A percentile compares a stretch with the other conserved stretches of the same genome.
Evolutionary conservation across 2,113 vertebrate genomes (phyloP).

Genomic region (Nibea coibor): DNA sequence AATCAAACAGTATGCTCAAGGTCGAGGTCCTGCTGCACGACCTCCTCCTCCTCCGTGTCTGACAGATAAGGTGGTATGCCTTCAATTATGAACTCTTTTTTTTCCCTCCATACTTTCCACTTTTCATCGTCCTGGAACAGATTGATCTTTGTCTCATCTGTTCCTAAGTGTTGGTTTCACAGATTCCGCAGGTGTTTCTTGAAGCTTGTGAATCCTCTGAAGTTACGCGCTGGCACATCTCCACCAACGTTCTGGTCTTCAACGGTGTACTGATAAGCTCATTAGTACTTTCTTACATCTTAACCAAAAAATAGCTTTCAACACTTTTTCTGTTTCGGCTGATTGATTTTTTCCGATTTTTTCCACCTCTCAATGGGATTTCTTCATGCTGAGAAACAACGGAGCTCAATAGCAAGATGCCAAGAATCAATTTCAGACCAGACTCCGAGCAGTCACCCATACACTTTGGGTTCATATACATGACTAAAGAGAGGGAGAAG

Average conservation of each 20-base stretch:
- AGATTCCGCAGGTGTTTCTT: neutral
- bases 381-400: neutral
- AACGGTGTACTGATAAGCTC: neutral
- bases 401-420: neutral
- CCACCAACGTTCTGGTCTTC: neutral
- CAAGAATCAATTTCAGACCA: neutral
- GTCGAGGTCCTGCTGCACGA: neutral
- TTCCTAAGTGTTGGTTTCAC: neutral
- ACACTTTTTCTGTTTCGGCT: neutral
- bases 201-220: neutral
- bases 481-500: neutral
- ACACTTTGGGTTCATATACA: neutral
- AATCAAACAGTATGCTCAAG: neutral
- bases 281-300: neutral
- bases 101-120: neutral
- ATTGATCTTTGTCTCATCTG: neutral
- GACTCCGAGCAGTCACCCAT: neutral
- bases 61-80: neutral
- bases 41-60: neutral
- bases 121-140: neutral
- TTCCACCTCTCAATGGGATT: neutral
- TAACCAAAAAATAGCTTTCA: neutral
- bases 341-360: neutral
- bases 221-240: too few relatives aligned
- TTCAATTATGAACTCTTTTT: neutral